Evolutionary conservation across 2,797 vertebrate species (phyloP), one percentile per base, ranked within the genome.

Genomic region (Microctenopoma stevenorrisi): DNA sequence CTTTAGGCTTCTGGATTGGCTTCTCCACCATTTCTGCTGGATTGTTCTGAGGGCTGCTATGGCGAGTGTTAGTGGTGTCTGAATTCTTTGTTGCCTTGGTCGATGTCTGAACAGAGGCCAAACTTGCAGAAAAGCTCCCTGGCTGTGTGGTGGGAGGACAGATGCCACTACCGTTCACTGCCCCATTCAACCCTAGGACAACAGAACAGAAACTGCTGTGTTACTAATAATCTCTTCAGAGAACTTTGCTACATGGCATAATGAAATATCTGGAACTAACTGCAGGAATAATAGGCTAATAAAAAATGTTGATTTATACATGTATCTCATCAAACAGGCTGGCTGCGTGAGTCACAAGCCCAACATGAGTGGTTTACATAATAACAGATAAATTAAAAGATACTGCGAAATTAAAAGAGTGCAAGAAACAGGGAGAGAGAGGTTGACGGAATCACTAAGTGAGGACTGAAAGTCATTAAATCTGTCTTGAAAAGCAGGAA

Each of bases 111-210:
- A 90, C 83, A 51, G 93, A 91, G 73, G 93, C 91, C 4, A 93
- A 87, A 53, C 94, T 94, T 37, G 88, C 86, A 7, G 96, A 93
- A 26, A 95, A 93, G 74, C 88, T 94, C 80, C 95, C 91, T 26
- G 87, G 74, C 84, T 94, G 95, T 69, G 95, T 93, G 58, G 94
- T 93, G 16, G 94, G 91, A 59, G 95, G 91, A 76, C 94, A 94
- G 63, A 94, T 89, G 43, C 93, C 94, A 51, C 86, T 96, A 81
- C 98, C 97, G 71, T 99, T 99, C 83, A 99, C 82, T 28, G 96
- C 96, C 72, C 97, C 97, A 53, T 98, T 99, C 74, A 98, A 71
- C 86, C 96, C 98, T 99, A 71, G 14, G 69, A 74, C 69, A 58
- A 81, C 65, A 83, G 79, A 78, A 56, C 58, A 74, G 59, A 75